phyloP scores from a whole-genome alignment of 2,113 vertebrate species.

The Aptenodytes patagonicus region DNA sequence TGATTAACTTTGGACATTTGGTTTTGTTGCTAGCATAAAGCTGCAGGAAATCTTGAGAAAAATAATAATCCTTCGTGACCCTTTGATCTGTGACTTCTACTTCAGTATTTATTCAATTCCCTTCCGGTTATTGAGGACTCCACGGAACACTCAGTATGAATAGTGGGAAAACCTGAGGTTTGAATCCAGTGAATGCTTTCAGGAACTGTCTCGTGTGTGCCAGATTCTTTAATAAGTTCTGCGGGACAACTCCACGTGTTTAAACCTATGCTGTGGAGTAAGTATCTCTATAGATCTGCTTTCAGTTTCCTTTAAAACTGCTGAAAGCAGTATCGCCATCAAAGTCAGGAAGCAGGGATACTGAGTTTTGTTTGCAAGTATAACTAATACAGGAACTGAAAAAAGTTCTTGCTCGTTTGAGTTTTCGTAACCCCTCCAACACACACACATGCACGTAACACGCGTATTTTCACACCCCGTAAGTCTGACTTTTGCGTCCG shows the following conservation, averaged over 20 bases:
- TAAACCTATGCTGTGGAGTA: neutral
- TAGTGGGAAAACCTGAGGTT: neutral
- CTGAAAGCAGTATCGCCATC: neutral
- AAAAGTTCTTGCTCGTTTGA: neutral
- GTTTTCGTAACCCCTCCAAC: neutral
- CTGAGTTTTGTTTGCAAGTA: neutral
- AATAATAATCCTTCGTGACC: neutral
- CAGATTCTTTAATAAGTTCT: neutral
- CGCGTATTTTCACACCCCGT: fast-evolving
- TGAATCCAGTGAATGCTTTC: neutral
- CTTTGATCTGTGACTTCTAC: neutral
- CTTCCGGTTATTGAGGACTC: neutral
- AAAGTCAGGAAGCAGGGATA: neutral
- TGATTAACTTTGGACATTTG: neutral
- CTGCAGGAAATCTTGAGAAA: neutral
- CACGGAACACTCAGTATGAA: neutral
- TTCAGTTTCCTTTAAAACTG: neutral
- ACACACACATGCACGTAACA: fast-evolving
- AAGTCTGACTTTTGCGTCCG: neutral
- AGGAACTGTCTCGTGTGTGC: neutral
- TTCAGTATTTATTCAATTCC: neutral
- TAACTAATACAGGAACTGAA: neutral
- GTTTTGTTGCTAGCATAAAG: neutral
- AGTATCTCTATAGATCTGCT: neutral
- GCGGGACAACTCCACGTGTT: neutral